Evolutionary conservation across 2,888 invertebrate species (phyloP), one percentile per base, ranked within the genome.

Genomic region (Gibbula magus): DNA sequence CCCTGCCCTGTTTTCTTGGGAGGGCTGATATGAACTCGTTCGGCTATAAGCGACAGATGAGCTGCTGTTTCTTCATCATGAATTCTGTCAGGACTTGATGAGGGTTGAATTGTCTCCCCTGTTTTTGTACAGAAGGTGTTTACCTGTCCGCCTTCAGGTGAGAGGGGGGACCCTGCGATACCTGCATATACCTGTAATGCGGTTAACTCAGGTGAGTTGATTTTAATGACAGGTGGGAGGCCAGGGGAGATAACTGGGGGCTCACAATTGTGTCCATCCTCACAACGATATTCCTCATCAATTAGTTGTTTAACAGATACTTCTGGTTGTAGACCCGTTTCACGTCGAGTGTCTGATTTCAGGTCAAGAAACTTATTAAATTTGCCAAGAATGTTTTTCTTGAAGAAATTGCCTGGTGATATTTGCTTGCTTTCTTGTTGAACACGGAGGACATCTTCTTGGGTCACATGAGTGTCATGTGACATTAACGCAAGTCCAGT

Each of bases 211-310:
- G 87, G 87, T n/a, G 88, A 86, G 22, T 83, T 81, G 13, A 90
- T 75, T 56, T 81, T 81, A 22, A 90, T 84, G 25, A 90, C 86
- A 18, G 90, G 90, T 13, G 90, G 90, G 13, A 90, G 82, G 18
- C 85, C 82, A 45, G 85, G 82, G 32, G 82, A 82, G n/a, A 51
- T 78, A 20, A 75, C 70, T 52, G 25, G 20, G n/a, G 8, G 7
- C 10, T 61, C 78, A 10, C 25, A 22, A 35, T 35, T 53, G 45
- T 18, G 54, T 22, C 52, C 74, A 53, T 13, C 54, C 35, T 39
- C 45, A 51, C 75, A 32, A n/a, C 35, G 22, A 35, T 35, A n/a
- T 5, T 52, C 75, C 25, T 35, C 75, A 20, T 76, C 75, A n/a
- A 76, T 76, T 35, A 76, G 18, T 56, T 76, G 75, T 35, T 76